Evolutionary conservation across 2,797 vertebrate species (phyloP).

Genomic region (Pantherophis alleghaniensis): DNA sequence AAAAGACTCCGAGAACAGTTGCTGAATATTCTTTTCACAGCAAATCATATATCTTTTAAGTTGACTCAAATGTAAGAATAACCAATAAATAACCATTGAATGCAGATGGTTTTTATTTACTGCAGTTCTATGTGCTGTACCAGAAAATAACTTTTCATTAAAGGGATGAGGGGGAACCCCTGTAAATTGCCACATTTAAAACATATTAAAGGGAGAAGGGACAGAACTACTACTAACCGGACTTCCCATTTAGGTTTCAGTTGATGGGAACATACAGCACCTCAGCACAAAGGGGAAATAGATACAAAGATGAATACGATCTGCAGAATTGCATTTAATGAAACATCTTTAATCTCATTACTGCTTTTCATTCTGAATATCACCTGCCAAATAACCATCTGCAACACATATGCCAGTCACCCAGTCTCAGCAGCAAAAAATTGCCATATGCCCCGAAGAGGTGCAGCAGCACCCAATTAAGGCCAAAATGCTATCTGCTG

Average conservation of each 20-base stretch:
- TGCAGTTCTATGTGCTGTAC: not conserved
- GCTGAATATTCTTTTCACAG: not conserved
- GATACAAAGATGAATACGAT: conserved; percentile 44
- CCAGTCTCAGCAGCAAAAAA: conserved; percentile 38
- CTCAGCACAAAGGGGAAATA: conserved; percentile 10
- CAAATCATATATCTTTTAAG: not conserved
- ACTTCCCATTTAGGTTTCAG: not conserved
- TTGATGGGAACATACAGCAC: conserved; percentile 27
- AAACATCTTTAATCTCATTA: conserved; percentile 46
- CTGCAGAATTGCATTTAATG: conserved; percentile 49
- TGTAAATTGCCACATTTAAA: not conserved
- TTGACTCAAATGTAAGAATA: not conserved
- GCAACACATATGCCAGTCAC: conserved; percentile 50
- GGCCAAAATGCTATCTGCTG: conserved; percentile 45
- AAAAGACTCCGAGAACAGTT: not conserved
- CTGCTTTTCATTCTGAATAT: conserved; percentile 50
- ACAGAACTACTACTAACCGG: conserved; percentile 14
- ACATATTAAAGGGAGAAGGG: not conserved
- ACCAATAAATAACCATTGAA: not conserved
- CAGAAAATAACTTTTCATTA: conserved; percentile 22
- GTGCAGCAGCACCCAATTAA: conserved; percentile 53
- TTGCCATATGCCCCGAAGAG: conserved; percentile 56
- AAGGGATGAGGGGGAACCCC: not conserved
- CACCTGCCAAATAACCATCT: conserved; percentile 59
- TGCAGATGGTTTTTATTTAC: not conserved